phyloP scores from a whole-genome alignment of 2,113 vertebrate genomes.

The Caretta caretta region DNA sequence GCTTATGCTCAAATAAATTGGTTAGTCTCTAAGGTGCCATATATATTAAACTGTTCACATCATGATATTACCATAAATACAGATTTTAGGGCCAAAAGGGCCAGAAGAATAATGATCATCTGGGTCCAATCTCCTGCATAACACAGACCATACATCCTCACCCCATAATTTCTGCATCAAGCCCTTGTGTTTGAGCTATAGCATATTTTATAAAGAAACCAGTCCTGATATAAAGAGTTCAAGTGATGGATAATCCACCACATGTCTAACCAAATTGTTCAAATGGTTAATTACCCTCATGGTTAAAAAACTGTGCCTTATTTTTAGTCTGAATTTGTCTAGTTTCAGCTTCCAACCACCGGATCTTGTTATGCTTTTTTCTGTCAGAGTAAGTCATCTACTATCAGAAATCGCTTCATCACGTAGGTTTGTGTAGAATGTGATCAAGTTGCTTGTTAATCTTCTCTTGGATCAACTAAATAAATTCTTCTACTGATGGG shows the following conservation, averaged over 20 bases:
- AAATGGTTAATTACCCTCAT: neutral
- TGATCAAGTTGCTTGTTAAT: neutral
- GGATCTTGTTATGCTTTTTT: neutral
- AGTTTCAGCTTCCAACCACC: neutral
- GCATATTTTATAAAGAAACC: neutral
- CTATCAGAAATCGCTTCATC: neutral
- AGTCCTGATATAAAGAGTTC: neutral
- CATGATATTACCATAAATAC: neutral
- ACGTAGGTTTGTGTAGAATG: neutral
- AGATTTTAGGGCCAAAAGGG: neutral
- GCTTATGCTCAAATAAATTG: too few species aligned
- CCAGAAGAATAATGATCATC: neutral
- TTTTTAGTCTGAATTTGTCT: neutral
- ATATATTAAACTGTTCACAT: neutral
- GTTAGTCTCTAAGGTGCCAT: too few species aligned
- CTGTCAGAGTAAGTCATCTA: neutral
- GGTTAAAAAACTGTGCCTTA: neutral
- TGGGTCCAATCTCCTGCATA: neutral
- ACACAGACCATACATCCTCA: neutral
- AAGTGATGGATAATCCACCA: neutral
- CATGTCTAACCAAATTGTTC: neutral
- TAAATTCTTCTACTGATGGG: neutral
- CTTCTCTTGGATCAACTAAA: neutral
- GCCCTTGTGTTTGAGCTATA: neutral
- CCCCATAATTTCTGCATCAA: neutral